Evolutionary conservation across 1,140 invertebrate species (phyloP).

Genomic region (Spodoptera litura): DNA sequence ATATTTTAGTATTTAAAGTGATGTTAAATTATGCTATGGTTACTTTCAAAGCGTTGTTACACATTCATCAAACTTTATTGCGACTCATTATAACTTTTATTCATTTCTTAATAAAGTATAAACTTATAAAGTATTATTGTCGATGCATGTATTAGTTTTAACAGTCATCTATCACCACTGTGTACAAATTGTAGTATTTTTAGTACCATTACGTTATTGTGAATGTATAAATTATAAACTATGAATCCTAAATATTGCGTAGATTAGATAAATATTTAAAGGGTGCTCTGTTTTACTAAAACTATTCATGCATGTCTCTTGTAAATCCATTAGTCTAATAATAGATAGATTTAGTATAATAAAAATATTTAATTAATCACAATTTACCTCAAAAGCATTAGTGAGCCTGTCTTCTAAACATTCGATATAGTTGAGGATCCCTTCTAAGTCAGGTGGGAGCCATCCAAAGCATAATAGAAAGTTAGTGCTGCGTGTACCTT

Average conservation of each 20-base stretch:
- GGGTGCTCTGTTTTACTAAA: constrained; percentile 7
- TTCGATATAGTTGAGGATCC: too few species aligned
- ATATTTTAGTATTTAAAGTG: constrained; percentile 19
- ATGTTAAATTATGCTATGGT: neutral
- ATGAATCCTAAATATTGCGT: neutral
- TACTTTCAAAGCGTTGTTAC: neutral
- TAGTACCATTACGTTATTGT: neutral
- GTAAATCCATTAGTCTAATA: neutral
- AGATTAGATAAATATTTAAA: neutral
- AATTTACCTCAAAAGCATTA: too few species aligned
- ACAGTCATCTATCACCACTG: constrained; percentile 12
- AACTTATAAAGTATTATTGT: constrained; percentile 22
- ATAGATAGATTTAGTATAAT: too few species aligned
- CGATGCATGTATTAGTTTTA: neutral
- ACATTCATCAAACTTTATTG: neutral
- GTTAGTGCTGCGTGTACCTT: too few species aligned
- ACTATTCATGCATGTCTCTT: neutral
- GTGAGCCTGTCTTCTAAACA: too few species aligned
- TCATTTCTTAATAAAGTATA: neutral
- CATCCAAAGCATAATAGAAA: too few species aligned
- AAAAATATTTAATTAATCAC: too few species aligned
- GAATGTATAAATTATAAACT: neutral
- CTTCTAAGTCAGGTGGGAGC: too few species aligned
- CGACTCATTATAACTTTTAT: neutral
- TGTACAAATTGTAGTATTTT: constrained; percentile 12